These are phyloP conservation scores for Danaus plexippus DNA, from an alignment of 1,140 invertebrate species.

Conservation along the genomic window DNA sequence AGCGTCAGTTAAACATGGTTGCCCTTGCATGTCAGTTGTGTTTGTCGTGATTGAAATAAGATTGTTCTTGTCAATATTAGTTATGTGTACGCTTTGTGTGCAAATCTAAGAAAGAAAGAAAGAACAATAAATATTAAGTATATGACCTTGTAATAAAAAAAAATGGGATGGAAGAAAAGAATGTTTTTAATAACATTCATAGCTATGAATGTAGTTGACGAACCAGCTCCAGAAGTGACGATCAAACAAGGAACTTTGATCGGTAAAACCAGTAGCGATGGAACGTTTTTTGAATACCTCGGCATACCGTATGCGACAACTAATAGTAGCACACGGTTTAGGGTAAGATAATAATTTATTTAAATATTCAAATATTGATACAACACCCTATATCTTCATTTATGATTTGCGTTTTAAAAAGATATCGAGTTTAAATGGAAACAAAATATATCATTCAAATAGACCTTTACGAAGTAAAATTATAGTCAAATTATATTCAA, in stretches of 20 bases:
- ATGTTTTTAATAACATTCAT: constrained; percentile 38
- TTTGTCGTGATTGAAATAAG: background rate
- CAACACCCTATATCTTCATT: too few relatives aligned
- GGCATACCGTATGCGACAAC: constrained; percentile 57
- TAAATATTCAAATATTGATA: too few relatives aligned
- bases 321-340: constrained; percentile 39
- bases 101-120: background rate
- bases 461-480: too few relatives aligned
- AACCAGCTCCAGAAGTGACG: constrained; percentile 36
- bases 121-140: background rate
- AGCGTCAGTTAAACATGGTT: constrained; percentile 3
- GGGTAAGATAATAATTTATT: constrained; percentile 31
- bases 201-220: constrained; percentile 38
- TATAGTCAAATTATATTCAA: too few relatives aligned
- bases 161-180: constrained; percentile 18
- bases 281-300: constrained; percentile 50
- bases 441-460: too few relatives aligned
- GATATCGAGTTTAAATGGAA: too few relatives aligned
- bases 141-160: background rate
- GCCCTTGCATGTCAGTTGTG: constrained; percentile 1
- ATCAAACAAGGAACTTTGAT: constrained; percentile 41
- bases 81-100: background rate
- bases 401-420: too few relatives aligned
- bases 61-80: background rate
- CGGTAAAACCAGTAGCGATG: constrained; percentile 50